Evolutionary conservation across 2,888 invertebrate genomes (phyloP).

Genomic region (Eupithecia insigniata): DNA sequence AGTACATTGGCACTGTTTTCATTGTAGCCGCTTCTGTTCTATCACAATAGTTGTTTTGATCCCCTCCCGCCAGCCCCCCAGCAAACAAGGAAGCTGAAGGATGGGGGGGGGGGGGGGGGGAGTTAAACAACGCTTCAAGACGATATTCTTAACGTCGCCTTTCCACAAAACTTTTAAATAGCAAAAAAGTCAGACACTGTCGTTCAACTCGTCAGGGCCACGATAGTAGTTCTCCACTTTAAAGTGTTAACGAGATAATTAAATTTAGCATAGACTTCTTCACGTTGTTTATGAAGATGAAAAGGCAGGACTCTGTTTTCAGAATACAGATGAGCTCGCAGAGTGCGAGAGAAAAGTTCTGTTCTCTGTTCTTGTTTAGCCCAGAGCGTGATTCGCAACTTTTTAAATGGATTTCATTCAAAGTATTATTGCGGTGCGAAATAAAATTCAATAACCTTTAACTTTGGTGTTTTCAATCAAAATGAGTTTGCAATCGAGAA

Average conservation of each 20-base stretch:
- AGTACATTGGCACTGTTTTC: slow-evolving; percentile 41
- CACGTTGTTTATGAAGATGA: slow-evolving; percentile 33
- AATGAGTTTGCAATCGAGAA: slow-evolving; percentile 1
- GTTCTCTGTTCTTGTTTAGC: slow-evolving; percentile 1
- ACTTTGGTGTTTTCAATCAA: not conserved
- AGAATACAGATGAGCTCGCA: slow-evolving; percentile 9
- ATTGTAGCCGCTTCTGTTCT: slow-evolving; percentile 42
- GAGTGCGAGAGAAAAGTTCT: not conserved
- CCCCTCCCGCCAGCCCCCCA: slow-evolving; percentile 24
- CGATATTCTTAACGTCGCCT: slow-evolving; percentile 39
- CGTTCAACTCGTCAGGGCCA: slow-evolving; percentile 27
- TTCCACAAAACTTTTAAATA: slow-evolving; percentile 37
- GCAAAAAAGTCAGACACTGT: slow-evolving; percentile 30
- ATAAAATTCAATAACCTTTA: slow-evolving; percentile 3
- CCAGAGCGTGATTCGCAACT: not conserved
- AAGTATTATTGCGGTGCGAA: not conserved
- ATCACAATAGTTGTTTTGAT: slow-evolving; percentile 43
- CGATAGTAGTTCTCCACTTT: slow-evolving; percentile 30
- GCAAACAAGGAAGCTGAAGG: slow-evolving; percentile 16
- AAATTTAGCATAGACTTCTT: slow-evolving; percentile 31
- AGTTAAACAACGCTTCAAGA: slow-evolving; percentile 45
- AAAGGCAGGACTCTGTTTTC: slow-evolving; percentile 24
- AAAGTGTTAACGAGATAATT: slow-evolving; percentile 36
- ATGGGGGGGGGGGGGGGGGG: slow-evolving; percentile 36
- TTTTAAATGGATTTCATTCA: slow-evolving; percentile 5